Base-by-base conservation (phyloP, 2,113 vertebrate genomes). In the Elephas maximus region DNA sequence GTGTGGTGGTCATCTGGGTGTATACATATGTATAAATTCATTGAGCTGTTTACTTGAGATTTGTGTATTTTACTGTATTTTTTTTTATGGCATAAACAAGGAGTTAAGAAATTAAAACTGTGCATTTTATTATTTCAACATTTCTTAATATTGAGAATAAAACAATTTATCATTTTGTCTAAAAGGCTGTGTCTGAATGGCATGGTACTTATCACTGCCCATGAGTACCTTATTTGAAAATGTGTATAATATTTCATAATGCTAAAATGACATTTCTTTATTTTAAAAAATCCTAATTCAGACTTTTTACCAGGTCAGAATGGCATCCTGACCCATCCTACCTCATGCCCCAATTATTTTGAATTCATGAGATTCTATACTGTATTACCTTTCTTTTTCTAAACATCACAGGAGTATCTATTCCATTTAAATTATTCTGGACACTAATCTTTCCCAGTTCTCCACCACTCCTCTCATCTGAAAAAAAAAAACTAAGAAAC, bases 91-190 rank as follows among this genome's bases (percentile, higher is more conserved):
- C 17, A 81, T 83, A 91, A 95, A 93, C 11, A 90, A 96, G 69
- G 11, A 67, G 21, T 91, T n/a, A 82, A 97, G 45, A 76, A 60
- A 81, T 51, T 1, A 57, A 95, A 89, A 41, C 14, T n/a, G 57
- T 15, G 37, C 37, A 63, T 9, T 77, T 91, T 77, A 53, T 92
- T 88, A 80, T 33, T 88, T 81, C 18, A 62, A 30, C 53, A 1
- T 74, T 94, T 93, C 57, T 65, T 90, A 87, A 96, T 94, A 83
- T 95, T 84, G 71, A 86, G 28, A 21, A 96, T 90, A 77, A 94
- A 97, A 74, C 12, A 91, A 84, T 53, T 76, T 26, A 69, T 69
- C 57, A 15, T 85, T 85, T 87, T 69, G 63, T 90, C 71, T 23
- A 48, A 89, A 78, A 93, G 3, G 26, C 18, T 79, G 23, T 44